phyloP scores from a whole-genome alignment of 1,140 invertebrate genomes.

The Cydia pomonella region DNA sequence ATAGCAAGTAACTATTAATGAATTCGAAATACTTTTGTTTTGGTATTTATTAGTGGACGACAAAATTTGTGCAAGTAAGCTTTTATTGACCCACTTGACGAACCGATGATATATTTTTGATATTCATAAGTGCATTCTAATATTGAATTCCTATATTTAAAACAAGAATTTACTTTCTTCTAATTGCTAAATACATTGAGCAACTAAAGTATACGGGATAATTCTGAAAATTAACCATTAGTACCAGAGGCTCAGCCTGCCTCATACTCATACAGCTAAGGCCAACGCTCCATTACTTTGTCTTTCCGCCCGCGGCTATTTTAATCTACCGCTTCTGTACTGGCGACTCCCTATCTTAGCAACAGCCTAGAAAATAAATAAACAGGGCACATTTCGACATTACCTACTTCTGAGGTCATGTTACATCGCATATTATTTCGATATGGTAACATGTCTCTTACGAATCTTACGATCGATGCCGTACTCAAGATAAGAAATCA shows the following conservation, averaged over 20 bases:
- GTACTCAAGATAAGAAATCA: too few relatives aligned
- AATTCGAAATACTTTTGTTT: too few relatives aligned
- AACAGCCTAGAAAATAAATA: background rate
- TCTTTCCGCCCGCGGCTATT: conserved; percentile 17
- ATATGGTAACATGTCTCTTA: background rate
- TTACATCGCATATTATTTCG: background rate
- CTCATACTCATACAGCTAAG: background rate
- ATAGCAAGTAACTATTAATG: too few relatives aligned
- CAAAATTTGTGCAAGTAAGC: too few relatives aligned
- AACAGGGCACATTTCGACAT: background rate
- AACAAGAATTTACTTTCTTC: background rate
- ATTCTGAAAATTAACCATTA: background rate
- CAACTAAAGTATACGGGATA: background rate
- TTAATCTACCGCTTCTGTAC: conserved; percentile 20
- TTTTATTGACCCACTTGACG: too few relatives aligned
- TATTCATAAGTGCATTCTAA: too few relatives aligned
- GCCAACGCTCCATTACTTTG: background rate
- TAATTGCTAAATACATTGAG: background rate
- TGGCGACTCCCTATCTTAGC: conserved; percentile 13
- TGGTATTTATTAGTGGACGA: too few relatives aligned
- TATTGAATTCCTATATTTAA: too few relatives aligned
- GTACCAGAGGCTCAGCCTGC: background rate
- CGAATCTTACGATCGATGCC: too few relatives aligned
- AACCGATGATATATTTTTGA: too few relatives aligned
- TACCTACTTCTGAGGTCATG: background rate